Base-by-base conservation (phyloP, 2,113 vertebrate genomes). In the Reinhardtius hippoglossoides region DNA sequence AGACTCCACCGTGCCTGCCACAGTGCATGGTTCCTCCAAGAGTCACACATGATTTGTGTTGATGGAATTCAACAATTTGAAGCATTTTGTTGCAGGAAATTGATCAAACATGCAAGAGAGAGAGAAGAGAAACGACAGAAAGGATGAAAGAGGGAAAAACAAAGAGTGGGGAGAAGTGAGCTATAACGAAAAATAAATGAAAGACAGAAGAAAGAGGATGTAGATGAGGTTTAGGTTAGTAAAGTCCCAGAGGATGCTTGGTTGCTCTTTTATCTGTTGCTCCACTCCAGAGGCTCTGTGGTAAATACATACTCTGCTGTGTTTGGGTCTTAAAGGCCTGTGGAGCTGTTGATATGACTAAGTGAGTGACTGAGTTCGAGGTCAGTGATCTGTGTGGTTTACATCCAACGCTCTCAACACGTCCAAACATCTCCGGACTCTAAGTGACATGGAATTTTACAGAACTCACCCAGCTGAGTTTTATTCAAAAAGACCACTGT, bases 51-150 rank as follows among this genome's bases (percentile, higher is more conserved):
- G 66, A 69, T 70, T 66, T 54, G 48, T 23, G 3, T 48, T 24
- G 62, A 65, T 75, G 82, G 8, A 83, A 10, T 80, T 59, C 26
- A 67, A 48, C 55, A 15, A 8, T 42, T 83, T 60, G 48, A 79
- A 85, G 83, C 46, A 27, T 66, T 71, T 71, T 82, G 60, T 64
- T 67, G 70, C 58, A 60, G 60, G 9, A 21, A 50, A 46, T 8
- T 67, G 74, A 91, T 82, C 75, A 82, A 89, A 81, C 64, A 18
- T 35, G n/a, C 31, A 7, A 10, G 70, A 56, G 60, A 50, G 54
- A 65, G 60, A 58, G 54, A 65, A 46, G 26, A 57, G 18, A 55
- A 62, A 74, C 16, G 54, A 21, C 52, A 12, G 52, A 59, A 62
- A 67, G 40, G 16, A 48, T 13, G 63, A 61, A 46, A 54, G 48